phyloP scores from a whole-genome alignment of 2,797 vertebrate species.

The Trachops cirrhosus region DNA sequence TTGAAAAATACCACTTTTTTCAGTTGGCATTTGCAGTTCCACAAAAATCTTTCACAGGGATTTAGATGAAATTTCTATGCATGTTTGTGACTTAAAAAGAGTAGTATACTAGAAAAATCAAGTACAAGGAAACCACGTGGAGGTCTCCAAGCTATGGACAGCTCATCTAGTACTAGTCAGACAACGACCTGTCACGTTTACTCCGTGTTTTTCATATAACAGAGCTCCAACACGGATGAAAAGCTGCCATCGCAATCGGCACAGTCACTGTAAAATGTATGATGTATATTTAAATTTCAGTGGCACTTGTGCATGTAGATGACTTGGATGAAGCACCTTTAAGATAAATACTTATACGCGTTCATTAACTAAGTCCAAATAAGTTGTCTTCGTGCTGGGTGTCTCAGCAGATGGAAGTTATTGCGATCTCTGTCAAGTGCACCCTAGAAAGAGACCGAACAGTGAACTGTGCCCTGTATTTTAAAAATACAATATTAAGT shows the following conservation, averaged over 20 bases:
- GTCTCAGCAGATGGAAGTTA: not conserved
- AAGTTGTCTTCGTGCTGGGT: not conserved
- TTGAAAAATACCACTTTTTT: conserved; percentile 11
- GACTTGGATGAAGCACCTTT: not conserved
- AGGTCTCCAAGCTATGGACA: conserved; percentile 53
- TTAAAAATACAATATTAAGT: not conserved
- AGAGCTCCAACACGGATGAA: conserved; percentile 39
- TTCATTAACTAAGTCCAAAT: not conserved
- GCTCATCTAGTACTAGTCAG: conserved; percentile 51
- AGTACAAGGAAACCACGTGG: conserved; percentile 62
- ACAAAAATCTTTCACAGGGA: conserved; percentile 55
- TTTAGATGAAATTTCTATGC: conserved; percentile 56
- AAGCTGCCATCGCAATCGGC: not conserved
- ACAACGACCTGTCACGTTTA: conserved; percentile 57
- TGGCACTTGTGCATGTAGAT: not conserved
- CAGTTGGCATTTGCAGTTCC: conserved; percentile 25
- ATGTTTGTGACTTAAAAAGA: conserved; percentile 62
- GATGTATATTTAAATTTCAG: conserved; percentile 8
- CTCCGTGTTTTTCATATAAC: conserved; percentile 21
- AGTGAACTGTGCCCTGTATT: not conserved
- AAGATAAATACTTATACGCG: not conserved
- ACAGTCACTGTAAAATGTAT: not conserved
- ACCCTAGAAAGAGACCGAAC: not conserved
- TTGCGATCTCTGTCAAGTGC: not conserved
- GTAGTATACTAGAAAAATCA: conserved; percentile 51